Conservation (phyloP, 2,888 invertebrate species). For the Sphaeridia pumilis region DNA sequence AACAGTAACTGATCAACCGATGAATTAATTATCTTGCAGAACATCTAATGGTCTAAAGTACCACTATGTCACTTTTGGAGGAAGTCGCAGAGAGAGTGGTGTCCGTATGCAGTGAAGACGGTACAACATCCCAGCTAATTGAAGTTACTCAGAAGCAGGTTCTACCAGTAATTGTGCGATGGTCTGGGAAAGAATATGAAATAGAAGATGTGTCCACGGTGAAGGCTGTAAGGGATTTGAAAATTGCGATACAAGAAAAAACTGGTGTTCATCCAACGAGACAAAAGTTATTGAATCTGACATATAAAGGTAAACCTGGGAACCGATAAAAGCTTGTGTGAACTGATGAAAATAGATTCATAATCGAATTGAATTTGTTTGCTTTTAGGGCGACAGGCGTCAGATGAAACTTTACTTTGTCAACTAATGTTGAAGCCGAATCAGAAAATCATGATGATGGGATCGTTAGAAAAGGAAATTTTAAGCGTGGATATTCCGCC, state of each 20-base stretch:
- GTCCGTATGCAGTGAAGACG: too few species aligned
- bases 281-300: conserved; percentile 85
- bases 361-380: not conserved
- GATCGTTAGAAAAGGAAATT: conserved; percentile 83
- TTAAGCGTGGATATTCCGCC: conserved; percentile 70
- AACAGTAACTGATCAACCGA: too few species aligned
- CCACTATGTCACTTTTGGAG: too few species aligned
- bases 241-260: conserved; percentile 69
- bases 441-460: conserved; percentile 94
- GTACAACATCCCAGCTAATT: too few species aligned
- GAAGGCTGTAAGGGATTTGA: conserved; percentile 64
- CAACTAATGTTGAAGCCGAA: conserved; percentile 70
- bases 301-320: conserved; percentile 67
- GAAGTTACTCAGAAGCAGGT: not conserved
- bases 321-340: too few species aligned
- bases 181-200: conserved; percentile 82
- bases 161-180: conserved; percentile 62
- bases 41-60: too few species aligned
- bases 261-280: conserved; percentile 86
- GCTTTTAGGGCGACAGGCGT: conserved; percentile 64
- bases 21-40: too few species aligned
- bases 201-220: conserved; percentile 63
- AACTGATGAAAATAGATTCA: too few species aligned
- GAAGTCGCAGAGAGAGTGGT: too few species aligned
- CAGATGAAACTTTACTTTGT: conserved; percentile 63